phyloP scores from a whole-genome alignment of 2,888 invertebrate genomes.

The Nebria brevicollis region DNA sequence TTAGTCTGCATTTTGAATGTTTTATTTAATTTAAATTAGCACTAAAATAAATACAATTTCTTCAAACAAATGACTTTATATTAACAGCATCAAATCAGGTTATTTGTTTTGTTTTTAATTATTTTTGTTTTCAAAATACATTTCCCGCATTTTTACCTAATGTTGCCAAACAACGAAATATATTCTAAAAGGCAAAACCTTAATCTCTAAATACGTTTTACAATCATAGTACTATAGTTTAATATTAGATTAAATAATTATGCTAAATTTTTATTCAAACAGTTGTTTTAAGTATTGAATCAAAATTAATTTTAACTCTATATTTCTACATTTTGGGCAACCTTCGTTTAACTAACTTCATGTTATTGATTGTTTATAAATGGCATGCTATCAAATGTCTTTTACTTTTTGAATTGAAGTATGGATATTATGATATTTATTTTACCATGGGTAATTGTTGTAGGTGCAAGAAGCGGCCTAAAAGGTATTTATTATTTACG shows the following conservation, averaged over 20 bases:
- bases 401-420: conserved; percentile 18
- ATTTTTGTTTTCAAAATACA: too few relatives aligned
- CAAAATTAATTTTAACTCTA: too few relatives aligned
- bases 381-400: conserved; percentile 15
- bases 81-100: neutral
- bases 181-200: too few relatives aligned
- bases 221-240: too few relatives aligned
- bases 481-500: conserved; percentile 23
- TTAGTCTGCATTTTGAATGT: neutral
- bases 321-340: too few relatives aligned
- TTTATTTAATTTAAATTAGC: neutral
- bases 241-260: too few relatives aligned
- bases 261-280: too few relatives aligned
- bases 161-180: too few relatives aligned
- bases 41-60: neutral
- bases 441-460: conserved; percentile 40
- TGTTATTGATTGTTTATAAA: conserved; percentile 34
- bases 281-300: too few relatives aligned
- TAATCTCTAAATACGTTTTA: too few relatives aligned
- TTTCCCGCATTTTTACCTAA: too few relatives aligned
- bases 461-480: conserved; percentile 20
- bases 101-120: too few relatives aligned
- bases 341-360: neutral
- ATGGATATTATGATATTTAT: conserved; percentile 15
- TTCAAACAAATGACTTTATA: neutral